A percentile compares a stretch with the other conserved stretches of the same genome.
Conservation (phyloP, 2,113 vertebrate genomes). For the Thamnaconus septentrionalis region DNA sequence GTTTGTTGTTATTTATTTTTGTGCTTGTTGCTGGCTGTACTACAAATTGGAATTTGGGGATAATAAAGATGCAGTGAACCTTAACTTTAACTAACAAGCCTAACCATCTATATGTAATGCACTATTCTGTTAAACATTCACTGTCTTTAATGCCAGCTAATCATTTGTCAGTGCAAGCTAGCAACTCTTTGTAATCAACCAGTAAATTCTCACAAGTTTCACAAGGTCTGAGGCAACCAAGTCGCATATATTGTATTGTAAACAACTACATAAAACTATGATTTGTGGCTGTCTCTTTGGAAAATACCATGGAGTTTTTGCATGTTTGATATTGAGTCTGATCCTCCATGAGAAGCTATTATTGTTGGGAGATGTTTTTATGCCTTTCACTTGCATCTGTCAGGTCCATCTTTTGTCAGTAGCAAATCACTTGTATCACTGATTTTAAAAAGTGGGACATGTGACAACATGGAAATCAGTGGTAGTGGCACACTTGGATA, state of each 20-base stretch:
- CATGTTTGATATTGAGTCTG: conserved; percentile 31
- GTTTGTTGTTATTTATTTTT: no score
- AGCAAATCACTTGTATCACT: conserved; percentile 24
- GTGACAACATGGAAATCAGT: no score
- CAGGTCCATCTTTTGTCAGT: conserved; percentile 28
- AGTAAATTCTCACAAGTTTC: conserved; percentile 20
- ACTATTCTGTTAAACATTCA: conserved; percentile 45
- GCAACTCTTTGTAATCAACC: conserved; percentile 12
- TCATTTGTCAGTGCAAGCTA: conserved; percentile 14
- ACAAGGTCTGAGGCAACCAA: conserved; percentile 18
- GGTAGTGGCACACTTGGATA: no score
- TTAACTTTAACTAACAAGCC: conserved; percentile 46
- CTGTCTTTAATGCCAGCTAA: conserved; percentile 34
- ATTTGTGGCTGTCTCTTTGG: conserved; percentile 22
- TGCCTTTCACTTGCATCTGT: conserved; percentile 27
- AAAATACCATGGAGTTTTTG: conserved; percentile 29
- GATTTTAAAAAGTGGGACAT: background rate
- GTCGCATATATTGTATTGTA: background rate
- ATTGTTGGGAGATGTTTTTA: conserved; percentile 10
- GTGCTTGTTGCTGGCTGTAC: no score
- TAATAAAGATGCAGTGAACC: background rate
- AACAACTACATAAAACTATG: conserved; percentile 1
- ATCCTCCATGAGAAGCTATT: conserved; percentile 11
- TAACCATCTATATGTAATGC: conserved; percentile 49
- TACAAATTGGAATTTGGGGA: no score